Evolutionary conservation across 35 echinoderm and acorn worm genomes (phyloP), one percentile per base, ranked within the genome.

Genomic region (Chiridota heheva): DNA sequence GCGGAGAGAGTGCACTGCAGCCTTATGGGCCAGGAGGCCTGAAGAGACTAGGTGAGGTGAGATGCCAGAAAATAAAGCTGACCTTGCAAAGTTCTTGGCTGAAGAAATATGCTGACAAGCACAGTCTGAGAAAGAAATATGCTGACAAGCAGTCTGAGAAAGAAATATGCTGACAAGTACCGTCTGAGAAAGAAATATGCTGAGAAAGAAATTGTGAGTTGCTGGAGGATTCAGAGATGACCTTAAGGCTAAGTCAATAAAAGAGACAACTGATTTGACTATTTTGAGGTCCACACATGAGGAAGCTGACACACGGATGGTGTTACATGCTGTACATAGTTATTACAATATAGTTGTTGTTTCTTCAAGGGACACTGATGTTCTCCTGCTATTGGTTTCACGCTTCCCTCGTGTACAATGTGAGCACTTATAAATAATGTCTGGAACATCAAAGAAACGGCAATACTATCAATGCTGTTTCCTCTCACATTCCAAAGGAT

Each of bases 41-140:
- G 25, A 25, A 65, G 30, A 17, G 86, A 5, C 25, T 69, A 17
- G 36, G 80, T 57, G 65, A 84, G 62, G 59, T 35, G 7, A 24
- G 79, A 63, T 44, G 16, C 15, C 33, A 43, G 58, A 63, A 13
- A 86, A 86, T 17, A 87, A 87, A 42, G 15, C 44, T 38, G 75
- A 87, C 47, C 84, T 87, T 69, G 84, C 84, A 32, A 7, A 42
- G 6, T 75, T 49, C 12, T 77, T 77, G 36, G 73, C 68, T 38
- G 57, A 74, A 44, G 31, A 42, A 37, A 55, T 63, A 13, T n/a
- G n/a, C n/a, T n/a, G n/a, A n/a, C n/a, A n/a, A n/a, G n/a, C n/a
- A n/a, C n/a, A n/a, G n/a, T n/a, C n/a, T n/a, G n/a, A n/a, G n/a
- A n/a, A n/a, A n/a, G n/a, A n/a, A n/a, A n/a, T n/a, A n/a, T n/a